A percentile compares a stretch with the other conserved stretches of the same genome.
These are phyloP conservation scores for Bufo bufo DNA, from an alignment of 2,113 vertebrate genomes.

Conservation along the genomic window DNA sequence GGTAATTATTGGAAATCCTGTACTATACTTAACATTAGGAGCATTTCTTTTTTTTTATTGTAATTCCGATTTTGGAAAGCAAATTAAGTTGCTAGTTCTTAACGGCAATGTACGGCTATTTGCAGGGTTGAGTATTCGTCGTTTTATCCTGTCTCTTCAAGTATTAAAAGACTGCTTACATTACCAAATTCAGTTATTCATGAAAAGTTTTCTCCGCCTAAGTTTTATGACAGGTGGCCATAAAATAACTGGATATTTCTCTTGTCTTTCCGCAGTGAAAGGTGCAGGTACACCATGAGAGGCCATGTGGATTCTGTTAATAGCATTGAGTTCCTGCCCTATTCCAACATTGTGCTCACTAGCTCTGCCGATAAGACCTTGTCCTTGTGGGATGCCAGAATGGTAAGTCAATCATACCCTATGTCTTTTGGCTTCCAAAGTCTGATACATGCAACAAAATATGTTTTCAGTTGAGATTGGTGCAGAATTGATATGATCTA, in stretches of 20 bases:
- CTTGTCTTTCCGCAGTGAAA: constrained; percentile 69
- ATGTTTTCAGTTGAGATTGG: not conserved
- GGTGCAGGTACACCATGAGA: constrained; percentile 71
- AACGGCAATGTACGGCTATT: not conserved
- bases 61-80: constrained; percentile 8
- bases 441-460: not conserved
- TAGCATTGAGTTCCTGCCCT: constrained; percentile 76
- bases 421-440: not conserved
- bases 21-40: not conserved
- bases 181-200: constrained; percentile 10
- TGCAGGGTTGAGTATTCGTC: constrained; percentile 24
- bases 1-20: constrained; percentile 24
- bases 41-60: not conserved
- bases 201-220: not conserved
- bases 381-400: constrained; percentile 74
- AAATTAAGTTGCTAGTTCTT: constrained; percentile 12
- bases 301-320: constrained; percentile 78
- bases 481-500: not conserved
- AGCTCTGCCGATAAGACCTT: constrained; percentile 74
- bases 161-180: constrained; percentile 28
- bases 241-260: constrained; percentile 8
- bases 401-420: constrained; percentile 60
- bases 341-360: constrained; percentile 71
- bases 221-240: not conserved
- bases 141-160: constrained; percentile 20